These are phyloP conservation scores for Oreochromis niloticus DNA, from an alignment of 2,113 vertebrate species.

Conservation along the genomic window DNA sequence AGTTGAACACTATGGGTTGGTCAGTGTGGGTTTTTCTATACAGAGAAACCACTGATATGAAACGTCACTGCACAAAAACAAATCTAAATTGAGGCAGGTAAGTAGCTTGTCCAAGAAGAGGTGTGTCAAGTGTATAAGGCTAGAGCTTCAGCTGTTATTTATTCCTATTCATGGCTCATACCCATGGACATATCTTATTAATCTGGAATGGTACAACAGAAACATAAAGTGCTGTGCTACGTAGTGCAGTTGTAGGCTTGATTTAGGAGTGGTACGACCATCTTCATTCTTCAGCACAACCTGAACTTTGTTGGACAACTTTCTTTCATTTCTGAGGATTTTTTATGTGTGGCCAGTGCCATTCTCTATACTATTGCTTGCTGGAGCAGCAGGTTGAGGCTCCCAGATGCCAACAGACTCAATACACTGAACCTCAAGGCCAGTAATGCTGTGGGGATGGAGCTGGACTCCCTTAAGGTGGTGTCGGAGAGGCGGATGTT, in stretches of 20 bases:
- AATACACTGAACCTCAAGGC: neutral
- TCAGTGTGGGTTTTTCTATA: neutral
- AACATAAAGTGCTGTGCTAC: neutral
- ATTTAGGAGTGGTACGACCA: neutral
- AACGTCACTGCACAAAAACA: neutral
- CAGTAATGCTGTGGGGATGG: neutral
- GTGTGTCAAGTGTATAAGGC: neutral
- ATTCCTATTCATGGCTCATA: neutral
- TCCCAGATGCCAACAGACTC: neutral
- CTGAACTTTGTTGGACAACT: neutral
- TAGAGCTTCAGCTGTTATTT: neutral
- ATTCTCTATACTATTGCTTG: neutral
- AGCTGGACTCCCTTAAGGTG: neutral
- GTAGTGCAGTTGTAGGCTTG: neutral
- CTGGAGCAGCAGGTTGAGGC: neutral
- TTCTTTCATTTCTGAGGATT: neutral
- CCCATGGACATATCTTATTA: neutral
- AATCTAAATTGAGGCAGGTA: neutral
- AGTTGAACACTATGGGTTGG: neutral
- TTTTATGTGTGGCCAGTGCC: neutral
- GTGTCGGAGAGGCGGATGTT: fast-evolving
- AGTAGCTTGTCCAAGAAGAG: neutral
- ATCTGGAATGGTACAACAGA: neutral
- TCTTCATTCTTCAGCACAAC: neutral
- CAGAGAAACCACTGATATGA: neutral